These are phyloP conservation scores for Globodera rostochiensis DNA, from an alignment of 1,140 invertebrate species.

Conservation along the genomic window DNA sequence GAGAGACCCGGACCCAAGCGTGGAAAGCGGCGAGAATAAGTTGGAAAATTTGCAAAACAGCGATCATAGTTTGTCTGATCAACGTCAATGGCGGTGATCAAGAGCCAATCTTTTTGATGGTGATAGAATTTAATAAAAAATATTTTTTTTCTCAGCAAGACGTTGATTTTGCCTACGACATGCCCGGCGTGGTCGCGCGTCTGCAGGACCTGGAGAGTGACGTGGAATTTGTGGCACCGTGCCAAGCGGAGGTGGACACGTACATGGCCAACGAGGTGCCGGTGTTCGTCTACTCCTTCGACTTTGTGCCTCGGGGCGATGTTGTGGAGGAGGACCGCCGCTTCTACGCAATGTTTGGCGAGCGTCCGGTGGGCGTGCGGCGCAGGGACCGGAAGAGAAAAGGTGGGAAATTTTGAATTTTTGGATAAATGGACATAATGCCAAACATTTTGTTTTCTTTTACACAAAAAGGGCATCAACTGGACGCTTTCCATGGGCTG, in stretches of 20 bases:
- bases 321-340: slow-evolving; percentile 58
- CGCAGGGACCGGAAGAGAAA: slow-evolving; percentile 50
- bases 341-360: slow-evolving; percentile 58
- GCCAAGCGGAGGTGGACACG: slow-evolving; percentile 58
- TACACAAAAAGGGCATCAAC: slow-evolving; percentile 16
- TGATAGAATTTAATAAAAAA: background rate
- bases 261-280: slow-evolving; percentile 29
- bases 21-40: background rate
- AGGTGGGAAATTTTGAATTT: background rate
- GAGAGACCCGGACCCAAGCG: no score
- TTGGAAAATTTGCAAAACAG: no score
- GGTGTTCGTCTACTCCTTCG: slow-evolving; percentile 58
- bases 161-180: slow-evolving; percentile 44
- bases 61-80: no score
- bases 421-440: background rate
- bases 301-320: slow-evolving; percentile 57
- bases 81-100: no score
- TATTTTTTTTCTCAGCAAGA: background rate
- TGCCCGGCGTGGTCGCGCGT: slow-evolving; percentile 54
- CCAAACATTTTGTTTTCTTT: background rate
- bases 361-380: slow-evolving; percentile 51
- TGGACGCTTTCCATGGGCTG: slow-evolving; percentile 61
- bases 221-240: slow-evolving; percentile 64
- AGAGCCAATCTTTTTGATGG: no score
- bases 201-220: slow-evolving; percentile 64